A percentile compares a stretch with the other conserved stretches of the same genome.
Evolutionary conservation across 2,888 invertebrate species (phyloP).

Genomic region (Protonemura montana): DNA sequence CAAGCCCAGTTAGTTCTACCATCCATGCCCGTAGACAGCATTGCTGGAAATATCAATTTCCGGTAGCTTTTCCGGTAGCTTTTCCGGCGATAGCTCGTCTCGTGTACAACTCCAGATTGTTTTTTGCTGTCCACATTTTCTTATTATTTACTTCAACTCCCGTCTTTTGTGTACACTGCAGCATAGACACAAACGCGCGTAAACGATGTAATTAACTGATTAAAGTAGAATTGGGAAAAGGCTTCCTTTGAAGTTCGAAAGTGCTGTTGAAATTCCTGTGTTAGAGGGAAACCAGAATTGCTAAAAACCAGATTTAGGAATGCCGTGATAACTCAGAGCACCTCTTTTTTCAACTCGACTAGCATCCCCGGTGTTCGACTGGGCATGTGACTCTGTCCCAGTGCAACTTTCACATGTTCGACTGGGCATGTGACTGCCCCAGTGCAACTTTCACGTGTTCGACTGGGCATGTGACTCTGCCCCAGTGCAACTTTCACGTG

Average conservation of each 20-base stretch:
- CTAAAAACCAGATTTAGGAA: neutral
- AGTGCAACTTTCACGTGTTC: too few species aligned
- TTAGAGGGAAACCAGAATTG: too few species aligned
- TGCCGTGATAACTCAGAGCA: neutral
- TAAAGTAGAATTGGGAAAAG: neutral
- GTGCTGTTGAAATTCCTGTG: neutral
- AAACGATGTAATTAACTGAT: slow-evolving; percentile 7
- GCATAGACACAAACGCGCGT: neutral
- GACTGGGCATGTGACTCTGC: too few species aligned
- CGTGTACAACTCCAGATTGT: neutral
- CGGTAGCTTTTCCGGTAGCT: neutral
- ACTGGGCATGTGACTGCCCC: too few species aligned
- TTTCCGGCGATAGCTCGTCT: neutral
- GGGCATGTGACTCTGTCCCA: too few species aligned
- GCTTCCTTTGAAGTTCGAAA: neutral
- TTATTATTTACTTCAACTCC: neutral
- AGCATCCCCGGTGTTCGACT: too few species aligned
- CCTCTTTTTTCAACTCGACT: neutral
- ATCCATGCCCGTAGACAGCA: neutral
- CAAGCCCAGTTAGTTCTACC: neutral
- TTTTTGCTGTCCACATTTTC: neutral
- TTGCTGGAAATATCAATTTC: neutral
- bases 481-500: too few species aligned
- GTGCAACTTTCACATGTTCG: too few species aligned
- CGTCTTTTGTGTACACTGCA: neutral